Base-by-base conservation (phyloP, 2,113 vertebrate genomes). In the Pangasianodon hypophthalmus region DNA sequence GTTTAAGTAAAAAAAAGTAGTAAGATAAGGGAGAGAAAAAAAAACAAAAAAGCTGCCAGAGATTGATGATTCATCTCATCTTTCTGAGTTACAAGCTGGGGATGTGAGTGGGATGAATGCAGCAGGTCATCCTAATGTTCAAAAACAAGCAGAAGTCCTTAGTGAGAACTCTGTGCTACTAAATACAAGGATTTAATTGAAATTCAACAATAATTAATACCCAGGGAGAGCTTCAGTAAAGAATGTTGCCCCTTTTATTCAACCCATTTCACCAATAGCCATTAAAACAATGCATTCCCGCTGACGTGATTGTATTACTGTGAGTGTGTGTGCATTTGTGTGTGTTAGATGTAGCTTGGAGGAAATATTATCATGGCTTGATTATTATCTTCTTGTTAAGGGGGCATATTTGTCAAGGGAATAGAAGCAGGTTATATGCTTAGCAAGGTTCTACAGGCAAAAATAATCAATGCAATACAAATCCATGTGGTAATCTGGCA, bases 71-170 rank as follows among this genome's bases (percentile, higher is more conserved):
- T 97, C 96, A 96, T 87, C 71, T 75, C 86, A 32, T 69, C 54
- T 46, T 75, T 87, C 52, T 77, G 95, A 96, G 96, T 95, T 97
- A 97, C 96, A 97, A 96, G 96, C 94, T 94, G 94, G 95, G 95
- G 95, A 95, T 94, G 92, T 93, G 67, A 73, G 90, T 87, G 75
- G 80, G 71, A 82, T 62, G 58, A 85, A 85, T 71, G 77, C 73
- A 79, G 82, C 75, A 88, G 79, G 88, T 67, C 84, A 64, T 90
- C 60, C 62, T 83, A 92, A 91, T 89, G 85, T 88, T 84, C 21
- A 75, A 75, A 84, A 84, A 75, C 62, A 73, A 77, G 64, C 64
- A 7, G 48, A 89, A 52, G 73, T 85, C 86, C 85, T 73, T 32
- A 81, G 87, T 90, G 87, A 90, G 77, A 88, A 82, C 84, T 73